Evolutionary conservation across 2,888 invertebrate genomes (phyloP), one percentile per base, ranked within the genome.

Genomic region (Amblyteles armatorius): DNA sequence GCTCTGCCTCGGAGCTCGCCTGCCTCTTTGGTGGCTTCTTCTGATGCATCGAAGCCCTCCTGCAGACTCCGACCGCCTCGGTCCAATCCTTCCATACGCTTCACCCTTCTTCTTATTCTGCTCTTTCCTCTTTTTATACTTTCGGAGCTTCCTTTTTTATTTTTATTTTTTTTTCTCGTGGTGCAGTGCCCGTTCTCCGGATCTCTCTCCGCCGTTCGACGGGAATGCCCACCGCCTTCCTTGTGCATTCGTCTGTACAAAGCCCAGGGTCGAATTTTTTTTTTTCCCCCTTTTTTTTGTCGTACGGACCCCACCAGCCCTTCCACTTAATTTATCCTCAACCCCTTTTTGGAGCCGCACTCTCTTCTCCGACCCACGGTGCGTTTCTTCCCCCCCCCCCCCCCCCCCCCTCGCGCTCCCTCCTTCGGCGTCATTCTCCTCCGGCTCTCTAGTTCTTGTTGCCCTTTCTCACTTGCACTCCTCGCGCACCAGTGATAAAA

Each of bases 271-370:
- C 89, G 88, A 91, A 90, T 90, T 89, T 89, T 89, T 90, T 40
- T 11, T 40, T 9, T 0, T 0, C 11, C 7, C 85, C 26, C 26
- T 55, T 19, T 60, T 82, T 85, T 82, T 83, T 83, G 82, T 73
- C 87, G 88, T 87, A 82, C 89, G 69, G 89, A 89, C 89, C 90
- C 88, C 79, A 86, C 87, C 90, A 90, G 89, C 89, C 90, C 91
- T 90, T 91, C 90, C 89, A 90, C 91, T 92, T 91, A 91, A 92
- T 92, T 92, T 90, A 90, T 92, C 90, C 90, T 86, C 90, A 91
- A 89, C 88, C 90, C 88, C 87, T 86, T 85, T 79, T 77, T 29
- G 60, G 68, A 82, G 55, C 65, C 50, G 60, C 72, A 52, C 76
- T 55, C 68, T 67, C 82, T 84, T 77, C 82, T 78, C 77, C 33